A percentile compares a stretch with the other conserved stretches of the same genome.
Conservation (phyloP, 2,797 vertebrate genomes). For the Cirrhinus mrigala region DNA sequence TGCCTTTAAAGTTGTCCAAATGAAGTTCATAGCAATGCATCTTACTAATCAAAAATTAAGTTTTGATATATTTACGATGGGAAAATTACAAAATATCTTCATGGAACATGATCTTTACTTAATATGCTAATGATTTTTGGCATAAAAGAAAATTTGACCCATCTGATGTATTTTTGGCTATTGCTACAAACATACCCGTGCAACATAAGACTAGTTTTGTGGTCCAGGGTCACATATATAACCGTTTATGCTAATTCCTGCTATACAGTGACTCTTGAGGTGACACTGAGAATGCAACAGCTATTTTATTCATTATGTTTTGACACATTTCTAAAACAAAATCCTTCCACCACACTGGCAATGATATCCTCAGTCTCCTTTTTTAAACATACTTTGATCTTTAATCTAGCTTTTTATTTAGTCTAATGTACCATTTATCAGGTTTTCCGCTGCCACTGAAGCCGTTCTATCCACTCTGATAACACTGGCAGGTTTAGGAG, state of each 20-base stretch:
- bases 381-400: background rate
- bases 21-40: too few relatives aligned
- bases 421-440: background rate
- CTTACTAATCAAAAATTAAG: too few relatives aligned
- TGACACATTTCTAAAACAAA: background rate
- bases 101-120: too few relatives aligned
- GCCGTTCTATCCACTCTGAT: conserved; percentile 32
- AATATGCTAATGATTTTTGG: too few relatives aligned
- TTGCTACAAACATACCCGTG: too few relatives aligned
- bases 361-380: background rate
- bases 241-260: background rate
- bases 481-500: conserved; percentile 53
- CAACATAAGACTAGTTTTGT: too few relatives aligned
- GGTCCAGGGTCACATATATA: too few relatives aligned
- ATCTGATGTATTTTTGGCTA: too few relatives aligned
- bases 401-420: background rate
- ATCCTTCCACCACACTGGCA: background rate
- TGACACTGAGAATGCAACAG: background rate
- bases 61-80: too few relatives aligned
- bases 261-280: background rate
- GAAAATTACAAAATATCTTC: too few relatives aligned
- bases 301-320: background rate
- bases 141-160: too few relatives aligned
- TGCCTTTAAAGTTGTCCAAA: too few relatives aligned
- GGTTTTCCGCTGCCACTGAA: background rate